Conservation (phyloP, 2,888 invertebrate genomes). For the Anoncus sp. region DNA sequence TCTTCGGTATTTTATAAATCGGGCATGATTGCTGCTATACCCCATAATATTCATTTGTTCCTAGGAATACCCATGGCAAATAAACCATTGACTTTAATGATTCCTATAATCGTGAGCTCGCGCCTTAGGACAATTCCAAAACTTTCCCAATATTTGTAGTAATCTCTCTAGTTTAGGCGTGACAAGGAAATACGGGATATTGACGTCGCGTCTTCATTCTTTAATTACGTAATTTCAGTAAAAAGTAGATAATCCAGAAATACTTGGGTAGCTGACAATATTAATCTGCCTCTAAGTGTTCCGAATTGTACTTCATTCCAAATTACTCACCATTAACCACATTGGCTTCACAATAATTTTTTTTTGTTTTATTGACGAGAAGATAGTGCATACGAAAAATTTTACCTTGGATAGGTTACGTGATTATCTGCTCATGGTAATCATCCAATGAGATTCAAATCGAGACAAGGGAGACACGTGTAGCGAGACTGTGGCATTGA, state of each 20-base stretch:
- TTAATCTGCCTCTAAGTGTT: no score
- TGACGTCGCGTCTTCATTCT: no score
- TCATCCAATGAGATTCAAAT: conserved; percentile 32
- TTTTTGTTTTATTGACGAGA: background rate
- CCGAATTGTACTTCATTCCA: no score
- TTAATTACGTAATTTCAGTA: no score
- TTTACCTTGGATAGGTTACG: background rate
- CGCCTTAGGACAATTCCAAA: background rate
- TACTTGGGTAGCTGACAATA: no score
- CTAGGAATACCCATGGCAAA: background rate
- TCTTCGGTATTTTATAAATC: background rate
- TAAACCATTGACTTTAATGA: background rate
- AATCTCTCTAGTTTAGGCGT: no score
- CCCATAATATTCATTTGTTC: background rate
- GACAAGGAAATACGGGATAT: no score
- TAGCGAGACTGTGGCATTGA: background rate
- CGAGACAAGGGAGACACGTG: conserved; percentile 34
- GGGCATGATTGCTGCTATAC: background rate
- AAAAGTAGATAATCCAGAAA: no score
- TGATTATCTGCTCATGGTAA: conserved; percentile 4
- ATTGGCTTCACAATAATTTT: background rate
- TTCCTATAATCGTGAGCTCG: background rate
- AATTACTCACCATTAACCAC: no score
- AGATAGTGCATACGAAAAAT: conserved; percentile 6
- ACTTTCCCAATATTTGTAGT: no score